These are phyloP conservation scores for Haliaeetus leucogaster DNA, from an alignment of 2,113 vertebrate species.

Conservation along the genomic window DNA sequence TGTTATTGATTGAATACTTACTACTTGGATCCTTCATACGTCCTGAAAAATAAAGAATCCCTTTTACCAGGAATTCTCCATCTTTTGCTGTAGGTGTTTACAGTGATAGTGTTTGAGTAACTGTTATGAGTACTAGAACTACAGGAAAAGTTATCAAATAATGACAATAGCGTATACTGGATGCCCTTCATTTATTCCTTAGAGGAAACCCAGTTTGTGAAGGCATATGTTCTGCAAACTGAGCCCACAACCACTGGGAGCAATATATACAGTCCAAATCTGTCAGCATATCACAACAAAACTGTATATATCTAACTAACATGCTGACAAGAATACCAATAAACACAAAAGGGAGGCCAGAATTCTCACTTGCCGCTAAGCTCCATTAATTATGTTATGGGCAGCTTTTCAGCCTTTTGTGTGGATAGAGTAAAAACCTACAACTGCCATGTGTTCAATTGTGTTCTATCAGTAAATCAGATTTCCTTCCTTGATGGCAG, in stretches of 20 bases:
- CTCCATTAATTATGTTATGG: not conserved
- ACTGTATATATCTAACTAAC: not conserved
- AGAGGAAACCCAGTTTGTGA: conserved; percentile 28
- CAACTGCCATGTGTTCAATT: not conserved
- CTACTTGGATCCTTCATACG: not conserved
- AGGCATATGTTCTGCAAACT: conserved; percentile 53
- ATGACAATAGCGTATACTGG: not conserved
- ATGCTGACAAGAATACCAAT: conserved; percentile 4
- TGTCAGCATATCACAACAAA: conserved; percentile 37
- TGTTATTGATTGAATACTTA: not conserved
- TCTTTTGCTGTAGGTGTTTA: not conserved
- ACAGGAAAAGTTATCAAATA: not conserved
- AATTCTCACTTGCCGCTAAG: not conserved
- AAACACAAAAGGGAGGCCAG: conserved; percentile 1
- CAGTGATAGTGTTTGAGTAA: not conserved
- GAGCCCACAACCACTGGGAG: conserved; percentile 30
- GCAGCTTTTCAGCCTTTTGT: not conserved
- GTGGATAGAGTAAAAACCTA: not conserved
- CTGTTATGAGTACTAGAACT: not conserved
- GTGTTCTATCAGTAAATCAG: not conserved
- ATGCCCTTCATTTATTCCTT: conserved; percentile 33
- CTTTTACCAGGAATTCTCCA: not conserved
- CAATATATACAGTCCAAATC: conserved; percentile 31
- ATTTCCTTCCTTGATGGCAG: not conserved
- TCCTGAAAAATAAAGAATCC: not conserved